Conservation (phyloP, 64 coral and sea anemone species). For the Trachythela sp. region DNA sequence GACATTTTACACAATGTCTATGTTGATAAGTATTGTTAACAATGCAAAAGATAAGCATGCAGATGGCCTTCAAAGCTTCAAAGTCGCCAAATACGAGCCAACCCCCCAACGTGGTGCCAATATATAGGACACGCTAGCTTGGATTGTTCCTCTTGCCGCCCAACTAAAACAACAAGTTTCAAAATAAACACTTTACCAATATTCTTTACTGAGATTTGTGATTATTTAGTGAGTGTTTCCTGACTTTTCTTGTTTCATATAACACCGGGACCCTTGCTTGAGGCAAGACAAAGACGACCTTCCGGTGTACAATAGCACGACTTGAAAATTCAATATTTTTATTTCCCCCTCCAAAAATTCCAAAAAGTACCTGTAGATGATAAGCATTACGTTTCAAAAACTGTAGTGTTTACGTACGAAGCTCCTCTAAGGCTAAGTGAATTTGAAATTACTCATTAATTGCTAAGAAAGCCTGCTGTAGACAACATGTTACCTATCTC, state of each 20-base stretch:
- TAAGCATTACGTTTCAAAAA: background rate
- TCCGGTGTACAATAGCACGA: background rate
- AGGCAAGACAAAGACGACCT: background rate
- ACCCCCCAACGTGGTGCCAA: background rate
- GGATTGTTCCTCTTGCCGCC: background rate
- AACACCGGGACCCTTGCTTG: background rate
- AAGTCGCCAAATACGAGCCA: background rate
- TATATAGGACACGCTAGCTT: background rate
- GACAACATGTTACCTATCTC: background rate
- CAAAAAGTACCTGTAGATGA: background rate
- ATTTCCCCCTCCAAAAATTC: background rate
- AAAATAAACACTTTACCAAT: background rate
- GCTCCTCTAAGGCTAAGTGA: background rate
- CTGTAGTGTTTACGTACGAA: background rate
- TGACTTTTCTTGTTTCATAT: background rate
- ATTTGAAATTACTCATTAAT: constrained; percentile 7
- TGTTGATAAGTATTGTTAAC: constrained; percentile 26
- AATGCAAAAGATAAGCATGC: constrained; percentile 32
- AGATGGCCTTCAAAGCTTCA: constrained; percentile 27
- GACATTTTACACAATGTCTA: constrained; percentile 5
- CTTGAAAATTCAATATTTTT: background rate
- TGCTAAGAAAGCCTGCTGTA: background rate
- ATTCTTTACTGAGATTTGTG: background rate
- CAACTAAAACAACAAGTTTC: background rate
- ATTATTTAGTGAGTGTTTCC: background rate